These are phyloP conservation scores for Drosophila prolongata DNA, from an alignment of 2,888 invertebrate genomes.

Conservation along the genomic window DNA sequence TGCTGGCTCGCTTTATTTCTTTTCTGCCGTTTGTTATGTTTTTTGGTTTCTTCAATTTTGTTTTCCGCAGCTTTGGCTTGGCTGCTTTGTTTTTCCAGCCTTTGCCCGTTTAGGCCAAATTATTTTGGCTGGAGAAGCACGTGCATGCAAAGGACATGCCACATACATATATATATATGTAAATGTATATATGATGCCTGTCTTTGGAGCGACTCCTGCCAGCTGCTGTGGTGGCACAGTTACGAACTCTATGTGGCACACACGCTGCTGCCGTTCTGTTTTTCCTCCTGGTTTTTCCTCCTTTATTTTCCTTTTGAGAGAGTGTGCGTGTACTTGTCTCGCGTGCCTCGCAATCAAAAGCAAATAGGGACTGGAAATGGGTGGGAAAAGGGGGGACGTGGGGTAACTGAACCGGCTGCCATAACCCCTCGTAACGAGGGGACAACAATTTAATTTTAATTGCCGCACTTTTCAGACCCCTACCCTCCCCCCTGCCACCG, in stretches of 20 bases:
- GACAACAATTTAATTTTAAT: constrained; percentile 75
- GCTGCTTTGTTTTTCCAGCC: constrained; percentile 11
- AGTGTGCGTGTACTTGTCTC: constrained; percentile 52
- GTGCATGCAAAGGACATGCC: constrained; percentile 59
- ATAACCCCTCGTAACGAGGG: constrained; percentile 21
- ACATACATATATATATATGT: constrained; percentile 9
- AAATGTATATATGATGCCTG: constrained; percentile 18
- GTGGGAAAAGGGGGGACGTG: neutral
- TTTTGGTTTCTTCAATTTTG: constrained; percentile 28
- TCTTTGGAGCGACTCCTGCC: constrained; percentile 32
- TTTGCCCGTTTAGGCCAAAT: constrained; percentile 30
- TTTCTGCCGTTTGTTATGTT: constrained; percentile 24
- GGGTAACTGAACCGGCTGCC: constrained; percentile 14
- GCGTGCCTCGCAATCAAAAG: constrained; percentile 49
- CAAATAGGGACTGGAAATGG: constrained; percentile 3
- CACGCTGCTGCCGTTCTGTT: constrained; percentile 8
- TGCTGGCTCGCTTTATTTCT: constrained; percentile 5
- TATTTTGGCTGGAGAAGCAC: constrained; percentile 55
- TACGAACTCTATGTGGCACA: constrained; percentile 25
- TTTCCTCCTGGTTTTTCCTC: constrained; percentile 16
- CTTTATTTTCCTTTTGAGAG: constrained; percentile 16
- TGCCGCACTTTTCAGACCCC: constrained; percentile 51
- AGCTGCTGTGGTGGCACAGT: constrained; percentile 39
- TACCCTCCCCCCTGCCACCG: too few relatives aligned
- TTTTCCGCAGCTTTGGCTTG: constrained; percentile 13